Evolutionary conservation across 2,797 vertebrate species (phyloP), one percentile per base, ranked within the genome.

Genomic region (Pangasius djambal): DNA sequence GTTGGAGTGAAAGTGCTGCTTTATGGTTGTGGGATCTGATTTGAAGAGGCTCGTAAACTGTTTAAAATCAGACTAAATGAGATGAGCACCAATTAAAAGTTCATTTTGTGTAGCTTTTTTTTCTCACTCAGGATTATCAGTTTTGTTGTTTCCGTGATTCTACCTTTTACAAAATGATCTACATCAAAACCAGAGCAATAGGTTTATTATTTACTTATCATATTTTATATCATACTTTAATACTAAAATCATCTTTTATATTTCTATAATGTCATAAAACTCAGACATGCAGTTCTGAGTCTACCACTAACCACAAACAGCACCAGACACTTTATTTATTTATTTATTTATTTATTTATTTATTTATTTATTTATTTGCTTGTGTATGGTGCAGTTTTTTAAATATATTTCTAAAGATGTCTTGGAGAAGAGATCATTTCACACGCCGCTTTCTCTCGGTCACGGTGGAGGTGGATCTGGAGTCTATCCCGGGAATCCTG

Each of bases 1-100:
- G 92, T 95, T 96, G 94, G 93, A 93, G 94, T 94, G 94, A 96
- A 94, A 96, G 95, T 95, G 94, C 94, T 95, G 94, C 94, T 96
- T 95, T 95, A 95, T 95, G 95, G 94, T 25, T 57, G 7, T 95
- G 89, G 90, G 91, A 67, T 84, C 44, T 31, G 83, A 83, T 81
- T 57, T 37, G 79, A 59, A 82, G 55, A 40, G 79, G 5, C 79
- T 61, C 20, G 91, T 93, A 91, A 93, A 91, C 93, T 91, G 91
- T 91, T 92, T 92, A 40, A 61, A 82, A 82, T 34, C 81, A 83
- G 57, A 48, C 37, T 2, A 16, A 40, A 83, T 44, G 22, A 28
- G 12, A 63, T 63, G 15, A 83, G 44, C 57, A 44, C 4, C 79
- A 82, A 61, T 83, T 63, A 83, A 37, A 37, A 59, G 20, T 28